phyloP scores from a whole-genome alignment of 1,140 invertebrate species.

The Conus betulinus region DNA sequence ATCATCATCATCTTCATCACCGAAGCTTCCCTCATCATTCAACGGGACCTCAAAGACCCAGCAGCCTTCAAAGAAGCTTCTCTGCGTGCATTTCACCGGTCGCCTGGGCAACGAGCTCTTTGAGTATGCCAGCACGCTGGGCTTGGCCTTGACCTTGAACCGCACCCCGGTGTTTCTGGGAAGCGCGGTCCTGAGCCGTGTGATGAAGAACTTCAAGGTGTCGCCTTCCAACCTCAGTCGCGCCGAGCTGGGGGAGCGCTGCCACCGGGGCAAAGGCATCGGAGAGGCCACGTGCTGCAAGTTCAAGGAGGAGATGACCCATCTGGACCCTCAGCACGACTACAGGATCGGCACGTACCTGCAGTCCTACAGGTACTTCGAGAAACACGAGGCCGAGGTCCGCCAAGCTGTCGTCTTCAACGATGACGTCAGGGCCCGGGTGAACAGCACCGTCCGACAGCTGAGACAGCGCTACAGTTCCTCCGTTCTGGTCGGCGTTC shows the following conservation, averaged over 20 bases:
- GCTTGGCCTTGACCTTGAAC: slow-evolving; percentile 46
- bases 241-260: neutral
- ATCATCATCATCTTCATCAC: too few species aligned
- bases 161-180: slow-evolving; percentile 42
- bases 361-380: slow-evolving; percentile 64
- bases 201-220: slow-evolving; percentile 36
- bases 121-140: slow-evolving; percentile 57
- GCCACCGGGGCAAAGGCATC: neutral
- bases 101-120: slow-evolving; percentile 63
- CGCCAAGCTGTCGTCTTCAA: slow-evolving; percentile 54
- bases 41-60: neutral
- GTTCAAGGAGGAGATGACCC: slow-evolving; percentile 45
- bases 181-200: neutral
- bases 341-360: slow-evolving; percentile 49
- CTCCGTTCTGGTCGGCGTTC: slow-evolving; percentile 54
- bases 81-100: slow-evolving; percentile 51
- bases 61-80: neutral
- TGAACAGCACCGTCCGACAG: slow-evolving; percentile 27
- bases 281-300: slow-evolving; percentile 39
- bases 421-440: slow-evolving; percentile 34
- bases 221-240: neutral
- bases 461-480: slow-evolving; percentile 26
- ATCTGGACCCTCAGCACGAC: slow-evolving; percentile 40
- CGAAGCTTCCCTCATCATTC: too few species aligned
- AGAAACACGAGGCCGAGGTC: slow-evolving; percentile 41